phyloP scores from a whole-genome alignment of 2,888 invertebrate species.

The Ellobium chinense region DNA sequence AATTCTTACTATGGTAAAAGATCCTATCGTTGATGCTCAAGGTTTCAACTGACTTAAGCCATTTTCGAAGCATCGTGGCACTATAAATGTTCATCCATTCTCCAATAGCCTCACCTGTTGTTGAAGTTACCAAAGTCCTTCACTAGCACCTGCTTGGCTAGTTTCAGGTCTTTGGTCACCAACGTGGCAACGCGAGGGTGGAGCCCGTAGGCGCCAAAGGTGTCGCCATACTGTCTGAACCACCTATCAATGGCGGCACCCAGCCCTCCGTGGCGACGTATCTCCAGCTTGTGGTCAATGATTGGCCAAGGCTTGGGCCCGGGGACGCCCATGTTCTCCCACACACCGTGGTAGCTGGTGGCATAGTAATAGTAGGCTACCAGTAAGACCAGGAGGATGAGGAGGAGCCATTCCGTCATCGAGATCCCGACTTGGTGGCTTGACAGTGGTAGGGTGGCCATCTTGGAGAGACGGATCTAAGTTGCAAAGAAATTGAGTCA shows the following conservation, averaged over 20 bases:
- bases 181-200: not conserved
- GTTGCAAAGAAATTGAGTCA: too few species aligned
- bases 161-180: slow-evolving; percentile 22
- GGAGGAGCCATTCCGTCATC: too few species aligned
- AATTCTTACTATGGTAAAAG: too few species aligned
- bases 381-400: not conserved
- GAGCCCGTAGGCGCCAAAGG: not conserved
- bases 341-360: slow-evolving; percentile 20
- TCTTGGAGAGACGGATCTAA: too few species aligned
- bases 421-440: too few species aligned
- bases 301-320: slow-evolving; percentile 30
- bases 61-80: too few species aligned
- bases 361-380: not conserved
- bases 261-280: not conserved
- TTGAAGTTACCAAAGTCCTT: slow-evolving; percentile 21
- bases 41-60: too few species aligned
- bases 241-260: not conserved
- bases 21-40: too few species aligned
- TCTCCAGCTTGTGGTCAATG: slow-evolving; percentile 13
- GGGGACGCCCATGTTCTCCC: slow-evolving; percentile 12
- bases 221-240: not conserved
- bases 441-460: too few species aligned
- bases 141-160: slow-evolving; percentile 8
- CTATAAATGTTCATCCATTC: too few species aligned
- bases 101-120: not conserved